A percentile compares a stretch with the other conserved stretches of the same genome.
These are phyloP conservation scores for Autographa pulchrina DNA, from an alignment of 2,888 invertebrate species.

Conservation along the genomic window DNA sequence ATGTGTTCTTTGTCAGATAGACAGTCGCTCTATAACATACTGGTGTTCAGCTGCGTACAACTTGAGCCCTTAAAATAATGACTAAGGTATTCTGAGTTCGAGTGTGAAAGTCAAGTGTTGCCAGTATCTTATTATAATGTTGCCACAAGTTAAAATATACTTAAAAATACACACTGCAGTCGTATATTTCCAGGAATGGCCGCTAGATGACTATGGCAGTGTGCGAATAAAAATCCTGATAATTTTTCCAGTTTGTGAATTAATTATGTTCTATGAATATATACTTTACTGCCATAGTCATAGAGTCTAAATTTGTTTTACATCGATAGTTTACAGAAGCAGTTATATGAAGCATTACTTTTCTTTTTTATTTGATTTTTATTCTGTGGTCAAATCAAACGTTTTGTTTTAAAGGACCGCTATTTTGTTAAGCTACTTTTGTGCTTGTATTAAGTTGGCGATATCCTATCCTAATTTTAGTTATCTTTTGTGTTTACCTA, in stretches of 20 bases:
- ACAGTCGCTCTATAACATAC: too few relatives aligned
- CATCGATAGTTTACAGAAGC: slow-evolving; percentile 43
- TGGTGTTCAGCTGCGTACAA: too few relatives aligned
- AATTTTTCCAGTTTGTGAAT: slow-evolving; percentile 9
- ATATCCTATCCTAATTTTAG: not conserved
- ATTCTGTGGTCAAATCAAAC: slow-evolving; percentile 26
- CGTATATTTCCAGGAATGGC: slow-evolving; percentile 47
- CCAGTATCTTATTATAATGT: not conserved
- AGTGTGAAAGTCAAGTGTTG: not conserved
- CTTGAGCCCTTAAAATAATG: too few relatives aligned
- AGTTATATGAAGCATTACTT: slow-evolving; percentile 33
- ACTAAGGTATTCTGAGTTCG: too few relatives aligned
- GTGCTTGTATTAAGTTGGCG: not conserved
- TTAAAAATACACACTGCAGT: slow-evolving; percentile 55
- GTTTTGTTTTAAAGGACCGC: not conserved
- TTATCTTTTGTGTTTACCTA: not conserved
- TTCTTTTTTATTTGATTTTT: slow-evolving; percentile 10
- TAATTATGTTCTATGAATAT: slow-evolving; percentile 17
- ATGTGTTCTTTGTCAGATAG: too few relatives aligned
- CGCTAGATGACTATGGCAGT: slow-evolving; percentile 57
- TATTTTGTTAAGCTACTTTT: not conserved
- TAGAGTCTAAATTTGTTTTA: slow-evolving; percentile 24
- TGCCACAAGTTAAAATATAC: not conserved
- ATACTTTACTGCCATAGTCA: slow-evolving; percentile 54
- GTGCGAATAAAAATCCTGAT: slow-evolving; percentile 20